Conservation (phyloP, 1,140 invertebrate species). For the Choristoneura fumiferana region DNA sequence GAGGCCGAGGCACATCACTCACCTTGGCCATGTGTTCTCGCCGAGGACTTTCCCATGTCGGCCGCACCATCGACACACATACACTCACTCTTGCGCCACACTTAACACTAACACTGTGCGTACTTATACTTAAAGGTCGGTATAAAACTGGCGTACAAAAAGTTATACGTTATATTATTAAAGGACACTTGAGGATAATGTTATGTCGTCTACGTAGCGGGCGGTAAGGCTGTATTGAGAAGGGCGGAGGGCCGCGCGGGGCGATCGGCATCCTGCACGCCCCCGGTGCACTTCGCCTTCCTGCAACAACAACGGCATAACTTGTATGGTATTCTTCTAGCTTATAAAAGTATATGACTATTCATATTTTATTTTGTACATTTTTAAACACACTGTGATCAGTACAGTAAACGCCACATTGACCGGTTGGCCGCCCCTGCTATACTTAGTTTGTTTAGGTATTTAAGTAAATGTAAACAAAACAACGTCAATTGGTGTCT, state of each 20-base stretch:
- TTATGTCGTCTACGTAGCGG: conserved; percentile 65
- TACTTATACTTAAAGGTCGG: conserved; percentile 66
- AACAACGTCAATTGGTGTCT: no score
- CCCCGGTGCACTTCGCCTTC: conserved; percentile 45
- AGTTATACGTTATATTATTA: conserved; percentile 68
- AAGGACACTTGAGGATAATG: conserved; percentile 70
- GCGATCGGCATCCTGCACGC: conserved; percentile 70
- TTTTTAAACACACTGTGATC: no score
- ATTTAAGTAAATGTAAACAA: no score
- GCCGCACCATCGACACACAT: conserved; percentile 74
- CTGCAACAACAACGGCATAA: conserved; percentile 48
- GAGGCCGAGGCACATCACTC: conserved; percentile 41
- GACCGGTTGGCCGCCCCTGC: no score
- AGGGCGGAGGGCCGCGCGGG: conserved; percentile 64
- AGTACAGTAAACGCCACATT: no score
- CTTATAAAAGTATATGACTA: conserved; percentile 1
- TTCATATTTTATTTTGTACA: no score
- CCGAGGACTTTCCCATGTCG: conserved; percentile 79
- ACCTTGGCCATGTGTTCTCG: conserved; percentile 79
- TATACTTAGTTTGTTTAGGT: no score
- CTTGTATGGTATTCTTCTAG: no score
- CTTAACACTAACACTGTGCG: conserved; percentile 65
- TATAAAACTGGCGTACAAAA: conserved; percentile 75
- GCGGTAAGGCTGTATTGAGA: conserved; percentile 52
- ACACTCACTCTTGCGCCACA: conserved; percentile 58